Percentiles rank a stretch among this genome's conserved stretches.
Evolutionary conservation across 2,113 vertebrate species (phyloP).

Genomic region (Serinus canaria): DNA sequence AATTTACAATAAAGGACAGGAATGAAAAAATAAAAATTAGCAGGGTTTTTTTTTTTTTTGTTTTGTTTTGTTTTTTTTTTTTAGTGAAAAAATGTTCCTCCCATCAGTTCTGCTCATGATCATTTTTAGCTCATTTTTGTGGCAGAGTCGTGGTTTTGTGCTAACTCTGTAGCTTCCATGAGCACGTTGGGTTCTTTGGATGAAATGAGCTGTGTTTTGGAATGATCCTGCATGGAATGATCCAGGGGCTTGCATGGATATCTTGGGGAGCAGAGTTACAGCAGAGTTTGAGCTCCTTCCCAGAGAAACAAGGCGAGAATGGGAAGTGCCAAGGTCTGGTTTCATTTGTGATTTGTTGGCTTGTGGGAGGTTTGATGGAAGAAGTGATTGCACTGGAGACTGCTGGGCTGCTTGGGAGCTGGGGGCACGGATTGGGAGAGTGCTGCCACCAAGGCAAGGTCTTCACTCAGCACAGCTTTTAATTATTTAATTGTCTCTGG

Average conservation of each 20-base stretch:
- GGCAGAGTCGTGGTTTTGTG: constrained; percentile 17
- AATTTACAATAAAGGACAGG: neutral
- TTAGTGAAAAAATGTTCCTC: neutral
- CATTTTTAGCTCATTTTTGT: neutral
- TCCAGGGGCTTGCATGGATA: neutral
- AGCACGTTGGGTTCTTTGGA: neutral
- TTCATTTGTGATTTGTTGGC: constrained; percentile 18
- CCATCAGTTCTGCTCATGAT: neutral
- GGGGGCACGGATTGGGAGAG: neutral
- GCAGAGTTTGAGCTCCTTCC: constrained; percentile 18
- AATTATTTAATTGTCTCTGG: neutral
- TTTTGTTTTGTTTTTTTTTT: neutral
- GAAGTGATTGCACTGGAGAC: neutral
- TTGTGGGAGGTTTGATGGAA: neutral
- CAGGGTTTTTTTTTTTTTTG: neutral
- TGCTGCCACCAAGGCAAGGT: neutral
- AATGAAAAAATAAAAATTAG: neutral
- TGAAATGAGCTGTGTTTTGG: neutral
- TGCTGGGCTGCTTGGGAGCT: neutral
- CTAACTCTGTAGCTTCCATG: neutral
- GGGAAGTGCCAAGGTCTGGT: constrained; percentile 7
- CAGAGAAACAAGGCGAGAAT: constrained; percentile 15
- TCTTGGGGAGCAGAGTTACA: neutral
- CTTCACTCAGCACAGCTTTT: neutral
- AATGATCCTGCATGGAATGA: neutral